These are phyloP conservation scores for Oncorhynchus keta DNA, from an alignment of 2,113 vertebrate species.

Conservation along the genomic window DNA sequence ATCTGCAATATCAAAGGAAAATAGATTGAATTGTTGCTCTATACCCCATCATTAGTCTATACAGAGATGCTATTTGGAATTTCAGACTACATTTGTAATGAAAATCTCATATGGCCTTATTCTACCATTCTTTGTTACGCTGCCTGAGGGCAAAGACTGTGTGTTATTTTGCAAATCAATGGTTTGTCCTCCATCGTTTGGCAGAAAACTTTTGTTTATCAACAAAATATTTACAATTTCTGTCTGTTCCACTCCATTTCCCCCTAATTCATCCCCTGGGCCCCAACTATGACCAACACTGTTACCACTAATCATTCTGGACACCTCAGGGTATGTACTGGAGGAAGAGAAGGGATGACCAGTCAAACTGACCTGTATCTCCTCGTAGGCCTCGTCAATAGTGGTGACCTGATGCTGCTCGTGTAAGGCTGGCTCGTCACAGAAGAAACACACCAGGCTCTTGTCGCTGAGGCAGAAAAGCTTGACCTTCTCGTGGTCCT, in stretches of 20 bases:
- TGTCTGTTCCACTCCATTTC: background rate
- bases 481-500: constrained; percentile 97
- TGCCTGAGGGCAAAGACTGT: background rate
- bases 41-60: background rate
- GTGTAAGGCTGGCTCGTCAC: constrained; percentile 90
- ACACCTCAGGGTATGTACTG: background rate
- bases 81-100: too few relatives aligned
- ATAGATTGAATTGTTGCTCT: background rate
- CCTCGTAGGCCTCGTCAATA: constrained; percentile 93
- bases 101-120: background rate
- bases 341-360: background rate
- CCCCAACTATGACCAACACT: background rate
- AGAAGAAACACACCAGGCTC: constrained; percentile 95
- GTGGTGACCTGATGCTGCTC: constrained; percentile 97
- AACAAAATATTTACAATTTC: background rate
- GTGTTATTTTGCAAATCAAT: background rate
- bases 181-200: background rate
- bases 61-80: background rate
- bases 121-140: background rate
- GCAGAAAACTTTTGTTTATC: background rate
- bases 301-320: background rate
- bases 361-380: constrained; percentile 85
- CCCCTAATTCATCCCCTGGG: background rate
- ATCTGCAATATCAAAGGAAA: background rate
- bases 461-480: constrained; percentile 97